These are phyloP conservation scores for Brachylomia viminalis DNA, from an alignment of 2,888 invertebrate species.

Conservation along the genomic window DNA sequence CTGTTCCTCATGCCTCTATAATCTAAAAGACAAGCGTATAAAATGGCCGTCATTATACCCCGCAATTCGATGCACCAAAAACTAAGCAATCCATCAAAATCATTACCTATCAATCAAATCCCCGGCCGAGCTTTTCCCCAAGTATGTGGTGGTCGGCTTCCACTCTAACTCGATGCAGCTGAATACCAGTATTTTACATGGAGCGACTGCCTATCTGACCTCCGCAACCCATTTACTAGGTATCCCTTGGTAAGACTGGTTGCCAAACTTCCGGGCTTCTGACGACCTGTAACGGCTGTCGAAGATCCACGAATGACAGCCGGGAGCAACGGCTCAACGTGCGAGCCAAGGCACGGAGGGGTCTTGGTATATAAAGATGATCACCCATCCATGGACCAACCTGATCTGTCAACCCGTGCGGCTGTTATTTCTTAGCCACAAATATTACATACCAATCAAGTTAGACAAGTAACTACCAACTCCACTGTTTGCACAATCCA, in stretches of 20 bases:
- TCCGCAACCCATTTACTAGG: background rate
- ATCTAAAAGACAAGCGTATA: slow-evolving; percentile 35
- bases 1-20: too few species aligned
- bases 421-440: background rate
- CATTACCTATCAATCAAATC: background rate
- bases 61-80: slow-evolving; percentile 23
- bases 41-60: background rate
- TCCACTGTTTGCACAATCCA: slow-evolving; percentile 22
- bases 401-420: background rate
- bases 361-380: background rate
- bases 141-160: background rate
- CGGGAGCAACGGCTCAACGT: background rate
- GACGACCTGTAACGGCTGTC: background rate
- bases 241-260: background rate
- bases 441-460: slow-evolving; percentile 35
- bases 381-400: background rate
- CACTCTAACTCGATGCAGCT: background rate
- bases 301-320: background rate
- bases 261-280: background rate
- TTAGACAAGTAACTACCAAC: background rate
- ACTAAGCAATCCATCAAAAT: slow-evolving; percentile 12
- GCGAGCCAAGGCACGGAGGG: background rate
- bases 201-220: background rate
- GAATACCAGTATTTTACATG: background rate
- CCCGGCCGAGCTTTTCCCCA: background rate